Evolutionary conservation across 2,888 invertebrate genomes (phyloP).

Genomic region (Mesorhabditis spiculigera): DNA sequence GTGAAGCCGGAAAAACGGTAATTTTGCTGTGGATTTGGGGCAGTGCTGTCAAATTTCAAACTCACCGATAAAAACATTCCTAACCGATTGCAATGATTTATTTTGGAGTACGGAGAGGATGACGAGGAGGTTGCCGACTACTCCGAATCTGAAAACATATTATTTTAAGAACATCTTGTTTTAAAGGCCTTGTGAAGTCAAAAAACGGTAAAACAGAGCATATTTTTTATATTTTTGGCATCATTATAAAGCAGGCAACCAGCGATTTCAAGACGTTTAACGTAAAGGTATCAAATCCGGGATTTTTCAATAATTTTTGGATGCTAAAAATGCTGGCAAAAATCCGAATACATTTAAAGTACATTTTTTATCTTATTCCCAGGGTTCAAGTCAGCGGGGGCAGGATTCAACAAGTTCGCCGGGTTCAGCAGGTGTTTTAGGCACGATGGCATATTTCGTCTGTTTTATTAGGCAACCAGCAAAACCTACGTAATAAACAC

Average conservation of each 20-base stretch:
- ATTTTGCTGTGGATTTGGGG: too few species aligned
- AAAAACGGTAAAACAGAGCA: neutral
- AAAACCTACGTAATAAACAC: slow-evolving; percentile 48
- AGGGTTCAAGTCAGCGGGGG: neutral
- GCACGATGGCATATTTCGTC: neutral
- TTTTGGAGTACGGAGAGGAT: slow-evolving; percentile 45
- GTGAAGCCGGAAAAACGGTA: too few species aligned
- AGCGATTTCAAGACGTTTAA: too few species aligned
- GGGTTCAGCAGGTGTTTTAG: too few species aligned
- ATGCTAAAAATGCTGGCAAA: neutral
- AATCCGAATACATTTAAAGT: neutral
- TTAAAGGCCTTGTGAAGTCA: too few species aligned
- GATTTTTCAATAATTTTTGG: neutral
- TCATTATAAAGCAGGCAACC: neutral
- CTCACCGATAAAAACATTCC: slow-evolving; percentile 51
- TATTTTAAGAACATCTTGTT: too few species aligned
- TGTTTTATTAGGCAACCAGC: neutral
- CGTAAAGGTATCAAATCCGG: neutral
- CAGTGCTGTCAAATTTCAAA: neutral
- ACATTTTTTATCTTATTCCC: neutral
- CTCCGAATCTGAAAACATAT: slow-evolving; percentile 38
- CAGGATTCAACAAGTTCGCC: neutral
- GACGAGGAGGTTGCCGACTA: slow-evolving; percentile 50
- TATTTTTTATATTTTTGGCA: too few species aligned
- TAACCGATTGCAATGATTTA: slow-evolving; percentile 47